These are phyloP conservation scores for Theropithecus gelada DNA, from an alignment of 2,113 vertebrate genomes.

Conservation along the genomic window DNA sequence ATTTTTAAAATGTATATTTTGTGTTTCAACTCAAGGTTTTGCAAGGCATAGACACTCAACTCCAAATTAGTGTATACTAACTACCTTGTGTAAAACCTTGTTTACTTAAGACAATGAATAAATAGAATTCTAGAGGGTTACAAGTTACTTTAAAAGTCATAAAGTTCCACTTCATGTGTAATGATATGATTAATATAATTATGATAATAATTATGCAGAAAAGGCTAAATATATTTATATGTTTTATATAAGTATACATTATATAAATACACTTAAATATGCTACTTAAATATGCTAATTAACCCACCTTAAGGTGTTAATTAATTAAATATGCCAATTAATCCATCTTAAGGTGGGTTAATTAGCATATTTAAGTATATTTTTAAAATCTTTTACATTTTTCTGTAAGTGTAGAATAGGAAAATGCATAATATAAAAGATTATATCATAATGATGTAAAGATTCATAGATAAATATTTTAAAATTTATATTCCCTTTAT, in stretches of 20 bases:
- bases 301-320: not conserved
- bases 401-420: not conserved
- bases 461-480: not conserved
- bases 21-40: not conserved
- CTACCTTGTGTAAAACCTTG: not conserved
- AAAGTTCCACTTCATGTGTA: not conserved
- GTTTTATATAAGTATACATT: not conserved
- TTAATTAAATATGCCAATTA: not conserved
- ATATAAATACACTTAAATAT: not conserved
- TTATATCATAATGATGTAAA: not conserved
- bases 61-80: not conserved
- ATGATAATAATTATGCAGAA: not conserved
- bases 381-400: not conserved
- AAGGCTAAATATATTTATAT: not conserved
- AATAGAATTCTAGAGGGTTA: not conserved
- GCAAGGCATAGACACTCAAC: not conserved
- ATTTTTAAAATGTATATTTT: not conserved
- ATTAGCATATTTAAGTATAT: too few species aligned
- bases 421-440: not conserved
- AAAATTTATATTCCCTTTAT: not conserved
- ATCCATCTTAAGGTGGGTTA: not conserved
- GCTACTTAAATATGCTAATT: not conserved
- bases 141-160: not conserved
- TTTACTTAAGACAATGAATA: not conserved
- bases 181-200: not conserved